Conservation (phyloP, 1,140 invertebrate species). For the Drosophila setifemur region DNA sequence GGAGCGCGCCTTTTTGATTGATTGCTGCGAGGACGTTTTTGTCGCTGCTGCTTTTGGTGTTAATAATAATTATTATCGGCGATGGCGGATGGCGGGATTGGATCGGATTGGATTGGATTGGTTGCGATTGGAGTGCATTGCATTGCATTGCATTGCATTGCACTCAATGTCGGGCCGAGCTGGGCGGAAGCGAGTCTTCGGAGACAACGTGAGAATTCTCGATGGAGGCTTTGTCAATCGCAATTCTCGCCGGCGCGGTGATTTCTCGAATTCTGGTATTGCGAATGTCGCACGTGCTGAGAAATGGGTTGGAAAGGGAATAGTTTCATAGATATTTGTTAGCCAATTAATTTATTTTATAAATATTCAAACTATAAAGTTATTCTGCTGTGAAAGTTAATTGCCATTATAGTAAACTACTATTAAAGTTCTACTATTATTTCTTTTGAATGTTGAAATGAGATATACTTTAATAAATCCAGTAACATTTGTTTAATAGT, state of each 20-base stretch:
- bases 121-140: neutral
- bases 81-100: conserved; percentile 20
- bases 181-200: conserved; percentile 18
- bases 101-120: neutral
- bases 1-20: conserved; percentile 75
- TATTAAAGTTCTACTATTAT: too few relatives aligned
- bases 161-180: conserved; percentile 3
- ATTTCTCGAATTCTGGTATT: neutral
- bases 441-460: too few relatives aligned
- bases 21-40: conserved; percentile 61
- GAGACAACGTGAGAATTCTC: conserved; percentile 38
- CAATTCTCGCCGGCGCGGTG: neutral
- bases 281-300: conserved; percentile 15
- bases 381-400: too few relatives aligned
- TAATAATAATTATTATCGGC: conserved; percentile 78
- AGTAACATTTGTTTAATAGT: too few relatives aligned
- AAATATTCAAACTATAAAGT: too few relatives aligned
- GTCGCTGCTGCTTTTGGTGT: conserved; percentile 68
- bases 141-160: too few relatives aligned
- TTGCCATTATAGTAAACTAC: too few relatives aligned
- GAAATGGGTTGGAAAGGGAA: neutral
- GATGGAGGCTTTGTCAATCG: conserved; percentile 13
- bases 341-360: too few relatives aligned
- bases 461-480: too few relatives aligned
- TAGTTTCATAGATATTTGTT: too few relatives aligned